Percentiles rank a stretch among this genome's conserved stretches.
Evolutionary conservation across 2,113 vertebrate genomes (phyloP).

Genomic region (Microcebus tavaratra): DNA sequence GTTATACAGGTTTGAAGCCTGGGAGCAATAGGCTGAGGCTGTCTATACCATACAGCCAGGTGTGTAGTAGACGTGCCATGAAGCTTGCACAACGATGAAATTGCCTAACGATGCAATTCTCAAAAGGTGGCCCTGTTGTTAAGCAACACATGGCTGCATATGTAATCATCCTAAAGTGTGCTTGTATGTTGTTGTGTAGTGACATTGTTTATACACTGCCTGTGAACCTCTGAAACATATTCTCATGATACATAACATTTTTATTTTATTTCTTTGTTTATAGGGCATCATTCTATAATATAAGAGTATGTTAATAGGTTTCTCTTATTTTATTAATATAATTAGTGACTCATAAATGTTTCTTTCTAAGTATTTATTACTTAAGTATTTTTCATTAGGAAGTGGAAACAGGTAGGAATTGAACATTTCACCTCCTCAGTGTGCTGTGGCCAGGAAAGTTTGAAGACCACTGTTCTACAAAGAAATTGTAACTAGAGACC

Average conservation of each 20-base stretch:
- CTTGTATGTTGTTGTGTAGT: not conserved
- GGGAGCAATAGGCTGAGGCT: not conserved
- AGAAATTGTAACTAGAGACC: not conserved
- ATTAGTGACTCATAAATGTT: not conserved
- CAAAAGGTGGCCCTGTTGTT: not conserved
- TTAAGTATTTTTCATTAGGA: not conserved
- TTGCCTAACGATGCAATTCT: not conserved
- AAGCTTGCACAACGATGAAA: not conserved
- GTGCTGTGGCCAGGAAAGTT: not conserved
- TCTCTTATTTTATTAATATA: not conserved
- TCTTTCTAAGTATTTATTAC: constrained; percentile 18
- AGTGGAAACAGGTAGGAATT: not conserved
- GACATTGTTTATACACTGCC: not conserved
- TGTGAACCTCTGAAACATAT: not conserved
- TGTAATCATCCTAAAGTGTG: not conserved
- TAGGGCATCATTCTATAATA: not conserved
- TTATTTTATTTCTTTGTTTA: not conserved
- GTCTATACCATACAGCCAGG: not conserved
- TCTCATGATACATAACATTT: not conserved
- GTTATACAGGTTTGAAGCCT: not conserved
- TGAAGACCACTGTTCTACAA: not conserved
- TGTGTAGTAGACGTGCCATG: not conserved
- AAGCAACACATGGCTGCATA: not conserved
- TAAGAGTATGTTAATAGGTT: not conserved
- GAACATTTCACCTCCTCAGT: not conserved